These are phyloP conservation scores for Bothrops jararaca DNA, from an alignment of 2,113 vertebrate genomes.

Conservation along the genomic window DNA sequence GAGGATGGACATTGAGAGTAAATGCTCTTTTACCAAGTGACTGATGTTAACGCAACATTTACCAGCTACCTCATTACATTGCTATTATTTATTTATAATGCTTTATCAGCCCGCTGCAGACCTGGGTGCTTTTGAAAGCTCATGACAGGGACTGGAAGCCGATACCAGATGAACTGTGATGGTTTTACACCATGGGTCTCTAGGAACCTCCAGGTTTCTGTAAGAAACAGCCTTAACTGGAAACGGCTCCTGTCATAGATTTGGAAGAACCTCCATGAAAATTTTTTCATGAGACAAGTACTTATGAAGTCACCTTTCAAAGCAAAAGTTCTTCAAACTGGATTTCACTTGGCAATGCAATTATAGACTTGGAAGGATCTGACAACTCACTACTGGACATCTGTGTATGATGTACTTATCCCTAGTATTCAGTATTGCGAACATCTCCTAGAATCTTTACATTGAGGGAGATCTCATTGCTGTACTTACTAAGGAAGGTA, in stretches of 20 bases:
- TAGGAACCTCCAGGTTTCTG: background rate
- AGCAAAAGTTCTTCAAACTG: background rate
- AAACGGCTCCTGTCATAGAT: background rate
- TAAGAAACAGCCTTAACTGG: background rate
- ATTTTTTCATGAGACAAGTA: background rate
- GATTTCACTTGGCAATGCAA: background rate
- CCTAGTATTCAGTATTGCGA: too few relatives aligned
- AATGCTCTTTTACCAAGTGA: background rate
- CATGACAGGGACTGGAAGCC: background rate
- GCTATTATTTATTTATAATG: background rate
- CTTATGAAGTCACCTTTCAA: background rate
- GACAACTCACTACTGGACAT: too few relatives aligned
- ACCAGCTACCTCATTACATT: slow-evolving; percentile 7
- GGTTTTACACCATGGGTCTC: background rate
- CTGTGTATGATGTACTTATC: too few relatives aligned
- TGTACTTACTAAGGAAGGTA: too few relatives aligned
- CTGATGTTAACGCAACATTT: background rate
- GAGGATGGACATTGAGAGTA: background rate
- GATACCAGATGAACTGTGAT: background rate
- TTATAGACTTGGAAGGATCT: background rate
- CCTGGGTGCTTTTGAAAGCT: background rate
- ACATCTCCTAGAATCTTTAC: too few relatives aligned
- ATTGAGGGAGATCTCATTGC: too few relatives aligned
- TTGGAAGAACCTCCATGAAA: background rate
- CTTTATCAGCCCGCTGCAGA: background rate